Evolutionary conservation across 2,797 vertebrate genomes (phyloP), one percentile per base, ranked within the genome.

Genomic region (Characodon lateralis): DNA sequence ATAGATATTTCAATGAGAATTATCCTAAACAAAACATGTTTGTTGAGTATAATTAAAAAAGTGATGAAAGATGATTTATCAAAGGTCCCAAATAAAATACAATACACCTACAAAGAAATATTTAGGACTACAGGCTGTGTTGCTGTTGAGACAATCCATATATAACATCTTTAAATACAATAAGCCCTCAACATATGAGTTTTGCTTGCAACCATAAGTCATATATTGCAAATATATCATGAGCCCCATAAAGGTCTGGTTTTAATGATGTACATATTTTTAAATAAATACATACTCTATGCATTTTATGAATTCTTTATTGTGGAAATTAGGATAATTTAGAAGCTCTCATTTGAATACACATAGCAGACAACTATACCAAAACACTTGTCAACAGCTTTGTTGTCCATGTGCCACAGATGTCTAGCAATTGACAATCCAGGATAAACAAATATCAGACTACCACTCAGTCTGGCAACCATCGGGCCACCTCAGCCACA

Each of bases 391-490:
- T 90, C 92, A 89, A 77, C 82, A 91, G 87, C 82, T 88, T 84
- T 88, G 89, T 87, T 88, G 81, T 87, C 89, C 73, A 77, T 89
- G 89, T 89, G 77, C 84, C 92, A 88, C 91, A 91, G 89, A 91
- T 88, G 82, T 81, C 89, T 90, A 73, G 86, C 81, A 79, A 87
- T 90, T 81, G 88, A 89, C 89, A 83, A 89, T 85, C 85, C 83
- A 86, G 88, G 84, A 90, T 89, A 89, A 92, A 92, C 88, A 94
- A 94, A 91, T 87, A 92, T 79, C 81, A 87, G 91, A 76, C 90
- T 94, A 92, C 91, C 89, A 90, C 81, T 92, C 87, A 87, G 87
- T 83, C 84, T 94, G 92, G 93, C 92, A 92, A 89, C 72, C 78
- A 12, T 86, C 86, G 83, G 87, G 88, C 87, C 85, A 88, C 89